A percentile compares a stretch with the other conserved stretches of the same genome.
Conservation (phyloP, 1,140 invertebrate genomes). For the Agrypnia vestita region DNA sequence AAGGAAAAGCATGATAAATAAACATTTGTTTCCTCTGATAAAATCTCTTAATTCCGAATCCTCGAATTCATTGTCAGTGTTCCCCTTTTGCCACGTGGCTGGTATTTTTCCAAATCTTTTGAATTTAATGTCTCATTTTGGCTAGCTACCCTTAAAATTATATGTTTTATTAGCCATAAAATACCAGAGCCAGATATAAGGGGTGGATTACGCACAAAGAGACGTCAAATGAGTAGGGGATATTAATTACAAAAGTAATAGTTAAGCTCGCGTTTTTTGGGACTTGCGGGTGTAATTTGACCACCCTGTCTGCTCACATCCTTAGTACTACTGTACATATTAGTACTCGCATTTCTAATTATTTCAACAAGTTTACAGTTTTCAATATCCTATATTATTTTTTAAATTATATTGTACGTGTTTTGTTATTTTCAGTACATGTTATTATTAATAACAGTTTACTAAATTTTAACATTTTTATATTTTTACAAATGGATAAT, state of each 20-base stretch:
- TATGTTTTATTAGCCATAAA: constrained; percentile 49
- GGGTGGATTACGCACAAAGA: constrained; percentile 34
- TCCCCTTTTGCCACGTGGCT: constrained; percentile 46
- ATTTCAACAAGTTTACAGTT: no score
- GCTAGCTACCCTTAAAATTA: constrained; percentile 34
- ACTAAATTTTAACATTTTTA: no score
- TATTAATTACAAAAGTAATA: constrained; percentile 45
- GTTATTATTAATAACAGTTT: no score
- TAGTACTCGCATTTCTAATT: no score
- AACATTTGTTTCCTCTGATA: constrained; percentile 45
- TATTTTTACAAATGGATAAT: no score
- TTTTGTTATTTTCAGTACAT: no score
- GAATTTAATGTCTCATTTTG: constrained; percentile 49
- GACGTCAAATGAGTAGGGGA: constrained; percentile 35
- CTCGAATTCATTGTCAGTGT: constrained; percentile 6
- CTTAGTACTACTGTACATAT: no score
- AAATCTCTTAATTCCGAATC: constrained; percentile 44
- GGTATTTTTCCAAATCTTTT: constrained; percentile 37
- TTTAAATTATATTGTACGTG: no score
- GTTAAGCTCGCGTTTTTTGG: constrained; percentile 30
- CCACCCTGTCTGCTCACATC: no score
- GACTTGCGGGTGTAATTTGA: no score
- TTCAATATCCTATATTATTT: no score
- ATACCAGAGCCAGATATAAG: constrained; percentile 39
- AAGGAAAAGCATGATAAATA: constrained; percentile 37